phyloP scores from a whole-genome alignment of 2,113 vertebrate species.

The Bathybates hornii region DNA sequence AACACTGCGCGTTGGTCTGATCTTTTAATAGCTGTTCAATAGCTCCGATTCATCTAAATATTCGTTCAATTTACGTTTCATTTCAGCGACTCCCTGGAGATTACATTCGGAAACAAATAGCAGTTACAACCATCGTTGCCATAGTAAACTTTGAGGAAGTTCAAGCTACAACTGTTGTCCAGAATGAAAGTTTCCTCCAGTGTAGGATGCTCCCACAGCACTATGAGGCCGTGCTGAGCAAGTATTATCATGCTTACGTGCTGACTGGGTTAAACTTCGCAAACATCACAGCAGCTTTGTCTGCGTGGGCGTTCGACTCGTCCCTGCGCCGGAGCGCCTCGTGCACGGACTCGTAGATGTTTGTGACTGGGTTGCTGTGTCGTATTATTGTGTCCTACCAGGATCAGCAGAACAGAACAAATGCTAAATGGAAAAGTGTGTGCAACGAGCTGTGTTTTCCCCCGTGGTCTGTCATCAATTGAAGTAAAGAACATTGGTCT shows the following conservation, averaged over 20 bases:
- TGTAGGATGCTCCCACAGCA: background rate
- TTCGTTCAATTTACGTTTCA: background rate
- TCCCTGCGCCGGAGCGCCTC: background rate
- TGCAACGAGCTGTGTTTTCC: constrained; percentile 19
- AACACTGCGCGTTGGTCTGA: background rate
- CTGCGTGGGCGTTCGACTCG: background rate
- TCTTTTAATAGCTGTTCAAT: background rate
- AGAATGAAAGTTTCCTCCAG: background rate
- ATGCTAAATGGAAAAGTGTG: background rate
- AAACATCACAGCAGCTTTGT: background rate
- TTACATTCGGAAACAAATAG: background rate
- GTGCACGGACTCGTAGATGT: background rate
- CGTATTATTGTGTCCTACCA: background rate
- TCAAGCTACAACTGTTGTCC: background rate
- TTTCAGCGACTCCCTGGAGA: background rate
- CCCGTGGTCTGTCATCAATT: constrained; percentile 34
- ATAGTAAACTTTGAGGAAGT: background rate
- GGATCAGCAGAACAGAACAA: background rate
- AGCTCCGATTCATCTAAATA: background rate
- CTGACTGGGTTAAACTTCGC: background rate
- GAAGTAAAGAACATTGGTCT: constrained; percentile 23
- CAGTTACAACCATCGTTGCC: background rate
- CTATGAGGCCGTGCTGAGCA: background rate
- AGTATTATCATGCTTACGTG: background rate
- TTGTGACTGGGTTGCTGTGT: background rate